A percentile compares a stretch with the other conserved stretches of the same genome.
Conservation (phyloP, 2,113 vertebrate genomes). For the Protomyctophum bolini region DNA sequence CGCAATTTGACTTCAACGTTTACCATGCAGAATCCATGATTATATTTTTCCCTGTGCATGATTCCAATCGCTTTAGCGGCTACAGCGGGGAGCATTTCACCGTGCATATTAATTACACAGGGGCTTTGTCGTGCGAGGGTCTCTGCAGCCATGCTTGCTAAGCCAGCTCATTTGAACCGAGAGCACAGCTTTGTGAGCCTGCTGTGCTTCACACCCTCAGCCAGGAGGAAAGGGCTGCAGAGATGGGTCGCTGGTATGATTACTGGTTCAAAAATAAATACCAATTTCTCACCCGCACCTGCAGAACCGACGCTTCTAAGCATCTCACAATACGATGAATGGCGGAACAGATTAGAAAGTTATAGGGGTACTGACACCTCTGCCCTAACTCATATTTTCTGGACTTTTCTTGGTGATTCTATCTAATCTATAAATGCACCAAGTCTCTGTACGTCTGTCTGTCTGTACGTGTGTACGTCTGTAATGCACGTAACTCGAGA, state of each 20-base stretch:
- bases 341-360: conserved; percentile 60
- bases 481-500: no score
- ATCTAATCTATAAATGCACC: no score
- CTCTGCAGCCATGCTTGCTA: conserved; percentile 87
- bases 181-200: conserved; percentile 82
- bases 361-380: conserved; percentile 46
- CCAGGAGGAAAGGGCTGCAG: conserved; percentile 74
- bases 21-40: conserved; percentile 94
- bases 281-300: conserved; percentile 81
- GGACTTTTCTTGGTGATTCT: background rate
- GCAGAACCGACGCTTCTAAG: conserved; percentile 67
- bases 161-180: conserved; percentile 89
- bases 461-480: no score
- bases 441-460: no score
- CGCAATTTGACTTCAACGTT: conserved; percentile 92
- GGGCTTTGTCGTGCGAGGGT: conserved; percentile 87
- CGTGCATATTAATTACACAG: conserved; percentile 98
- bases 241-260: conserved; percentile 84
- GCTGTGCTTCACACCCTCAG: conserved; percentile 84
- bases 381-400: background rate
- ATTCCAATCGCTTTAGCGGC: conserved; percentile 93
- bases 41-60: conserved; percentile 89
- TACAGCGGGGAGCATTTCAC: conserved; percentile 90
- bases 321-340: conserved; percentile 60
- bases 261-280: conserved; percentile 81